Percentiles rank a stretch among this genome's conserved stretches.
These are phyloP conservation scores for Limosa lapponica DNA, from an alignment of 2,797 vertebrate species.

Conservation along the genomic window DNA sequence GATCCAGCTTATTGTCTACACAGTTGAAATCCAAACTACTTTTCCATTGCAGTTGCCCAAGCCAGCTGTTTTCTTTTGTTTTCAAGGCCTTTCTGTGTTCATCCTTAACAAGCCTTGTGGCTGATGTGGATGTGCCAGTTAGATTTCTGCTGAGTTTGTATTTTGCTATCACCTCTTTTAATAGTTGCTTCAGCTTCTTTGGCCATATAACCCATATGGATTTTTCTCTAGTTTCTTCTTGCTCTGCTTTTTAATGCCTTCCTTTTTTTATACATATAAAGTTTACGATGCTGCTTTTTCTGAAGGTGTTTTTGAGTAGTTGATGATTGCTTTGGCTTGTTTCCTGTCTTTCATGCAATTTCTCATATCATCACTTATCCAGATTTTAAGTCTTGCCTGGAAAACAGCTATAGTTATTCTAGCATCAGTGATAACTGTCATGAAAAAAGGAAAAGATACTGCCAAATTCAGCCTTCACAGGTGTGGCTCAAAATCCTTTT, in stretches of 20 bases:
- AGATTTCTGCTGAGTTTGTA: constrained; percentile 25
- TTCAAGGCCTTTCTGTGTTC: not conserved
- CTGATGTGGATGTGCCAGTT: constrained; percentile 34
- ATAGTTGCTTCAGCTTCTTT: constrained; percentile 28
- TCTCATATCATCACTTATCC: constrained; percentile 52
- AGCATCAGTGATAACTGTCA: constrained; percentile 48
- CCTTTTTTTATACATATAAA: constrained; percentile 22
- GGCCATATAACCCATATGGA: constrained; percentile 1
- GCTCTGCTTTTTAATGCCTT: constrained; percentile 20
- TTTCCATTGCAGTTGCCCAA: not conserved
- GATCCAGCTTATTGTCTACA: not conserved
- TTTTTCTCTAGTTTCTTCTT: constrained; percentile 43
- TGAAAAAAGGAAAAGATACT: not conserved
- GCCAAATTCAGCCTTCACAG: constrained; percentile 16
- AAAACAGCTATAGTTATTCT: constrained; percentile 45
- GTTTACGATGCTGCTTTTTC: constrained; percentile 55
- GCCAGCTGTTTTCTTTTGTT: constrained; percentile 43
- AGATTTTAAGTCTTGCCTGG: constrained; percentile 57
- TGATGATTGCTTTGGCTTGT: constrained; percentile 67
- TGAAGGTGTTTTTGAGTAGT: constrained; percentile 67
- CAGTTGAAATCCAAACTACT: not conserved
- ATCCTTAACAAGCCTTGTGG: constrained; percentile 25
- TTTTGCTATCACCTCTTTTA: constrained; percentile 37
- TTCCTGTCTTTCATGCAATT: constrained; percentile 54
- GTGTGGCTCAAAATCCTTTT: not conserved